Evolutionary conservation across 2,797 vertebrate species (phyloP).

Genomic region (Anguilla megastoma): DNA sequence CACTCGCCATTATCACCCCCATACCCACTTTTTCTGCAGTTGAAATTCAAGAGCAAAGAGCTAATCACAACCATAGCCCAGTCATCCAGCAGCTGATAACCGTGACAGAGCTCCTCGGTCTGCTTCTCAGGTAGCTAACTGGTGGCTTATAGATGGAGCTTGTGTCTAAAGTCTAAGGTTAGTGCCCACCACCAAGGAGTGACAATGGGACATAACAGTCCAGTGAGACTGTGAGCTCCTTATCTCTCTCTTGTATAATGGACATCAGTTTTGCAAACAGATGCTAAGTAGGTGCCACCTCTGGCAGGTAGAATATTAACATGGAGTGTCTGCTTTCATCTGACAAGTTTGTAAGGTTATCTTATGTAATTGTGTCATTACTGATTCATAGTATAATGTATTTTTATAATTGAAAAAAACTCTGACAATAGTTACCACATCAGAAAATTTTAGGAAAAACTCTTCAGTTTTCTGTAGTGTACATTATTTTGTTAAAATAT

Average conservation of each 20-base stretch:
- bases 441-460: neutral
- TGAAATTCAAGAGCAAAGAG: neutral
- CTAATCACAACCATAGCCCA: neutral
- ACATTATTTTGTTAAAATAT: neutral
- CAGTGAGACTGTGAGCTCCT: neutral
- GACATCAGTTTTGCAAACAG: constrained; percentile 8
- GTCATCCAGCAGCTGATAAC: constrained; percentile 1
- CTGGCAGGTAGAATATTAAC: constrained; percentile 18
- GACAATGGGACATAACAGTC: neutral
- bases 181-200: neutral
- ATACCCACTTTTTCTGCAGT: neutral
- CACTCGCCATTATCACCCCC: neutral
- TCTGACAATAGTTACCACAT: neutral
- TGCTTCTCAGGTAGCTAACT: neutral
- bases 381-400: neutral
- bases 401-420: neutral
- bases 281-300: neutral
- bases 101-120: neutral
- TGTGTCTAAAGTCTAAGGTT: constrained; percentile 18
- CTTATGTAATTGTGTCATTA: neutral
- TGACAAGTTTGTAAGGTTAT: constrained; percentile 11
- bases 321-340: constrained; percentile 10
- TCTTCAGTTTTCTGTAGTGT: neutral
- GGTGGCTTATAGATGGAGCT: neutral
- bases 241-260: neutral